These are phyloP conservation scores for Sakesphorus luctuosus DNA, from an alignment of 2,113 vertebrate species.

Conservation along the genomic window DNA sequence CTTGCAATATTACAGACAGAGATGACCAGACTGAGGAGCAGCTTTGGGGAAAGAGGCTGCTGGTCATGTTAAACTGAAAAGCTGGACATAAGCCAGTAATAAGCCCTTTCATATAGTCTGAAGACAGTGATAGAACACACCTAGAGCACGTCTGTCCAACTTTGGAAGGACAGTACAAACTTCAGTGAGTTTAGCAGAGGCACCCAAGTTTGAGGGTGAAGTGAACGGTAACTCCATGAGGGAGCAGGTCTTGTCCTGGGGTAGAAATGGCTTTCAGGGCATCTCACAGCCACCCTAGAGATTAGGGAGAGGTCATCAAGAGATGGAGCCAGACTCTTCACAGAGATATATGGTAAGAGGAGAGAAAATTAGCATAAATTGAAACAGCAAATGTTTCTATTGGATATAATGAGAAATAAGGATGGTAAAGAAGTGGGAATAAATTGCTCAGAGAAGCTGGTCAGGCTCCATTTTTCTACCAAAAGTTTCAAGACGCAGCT, in stretches of 20 bases:
- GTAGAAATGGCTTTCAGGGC: background rate
- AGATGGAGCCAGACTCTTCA: background rate
- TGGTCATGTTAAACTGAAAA: background rate
- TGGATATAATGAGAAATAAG: background rate
- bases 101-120: background rate
- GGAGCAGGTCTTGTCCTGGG: background rate
- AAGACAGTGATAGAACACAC: background rate
- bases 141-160: background rate
- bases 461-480: background rate
- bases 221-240: background rate
- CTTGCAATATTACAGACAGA: background rate
- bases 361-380: background rate
- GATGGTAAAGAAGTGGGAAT: background rate
- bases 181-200: background rate
- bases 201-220: background rate
- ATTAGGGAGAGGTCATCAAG: background rate
- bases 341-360: background rate
- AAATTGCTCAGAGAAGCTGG: background rate
- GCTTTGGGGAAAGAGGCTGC: background rate
- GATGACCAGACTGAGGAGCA: background rate
- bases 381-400: background rate
- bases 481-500: background rate
- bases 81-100: background rate
- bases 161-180: background rate
- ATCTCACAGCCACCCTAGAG: background rate